A percentile compares a stretch with the other conserved stretches of the same genome.
These are phyloP conservation scores for Lepus townsendii DNA, from an alignment of 2,797 vertebrate species.

Conservation along the genomic window DNA sequence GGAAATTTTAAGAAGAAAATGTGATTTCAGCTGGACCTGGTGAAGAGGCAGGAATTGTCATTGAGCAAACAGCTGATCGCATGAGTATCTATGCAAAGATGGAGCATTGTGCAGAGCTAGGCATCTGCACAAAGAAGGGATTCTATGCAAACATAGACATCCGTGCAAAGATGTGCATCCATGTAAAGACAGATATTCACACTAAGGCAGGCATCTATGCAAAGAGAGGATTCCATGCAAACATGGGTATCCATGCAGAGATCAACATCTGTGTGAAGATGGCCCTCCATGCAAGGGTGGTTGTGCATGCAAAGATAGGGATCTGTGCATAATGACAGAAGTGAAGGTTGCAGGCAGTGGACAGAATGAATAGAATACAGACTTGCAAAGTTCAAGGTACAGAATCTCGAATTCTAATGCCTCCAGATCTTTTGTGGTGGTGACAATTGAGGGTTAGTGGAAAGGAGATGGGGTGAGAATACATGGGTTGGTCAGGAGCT, in stretches of 20 bases:
- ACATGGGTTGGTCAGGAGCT: not conserved
- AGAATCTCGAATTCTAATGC: not conserved
- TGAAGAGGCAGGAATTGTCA: not conserved
- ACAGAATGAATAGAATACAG: not conserved
- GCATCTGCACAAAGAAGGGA: fast-evolving
- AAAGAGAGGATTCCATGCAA: not conserved
- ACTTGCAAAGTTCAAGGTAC: not conserved
- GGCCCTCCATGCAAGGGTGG: not conserved
- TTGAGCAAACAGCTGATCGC: not conserved
- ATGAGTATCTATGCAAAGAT: not conserved
- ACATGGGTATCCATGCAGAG: not conserved
- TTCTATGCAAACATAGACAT: fast-evolving
- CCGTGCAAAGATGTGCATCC: not conserved
- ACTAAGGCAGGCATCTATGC: not conserved
- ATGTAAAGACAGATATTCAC: not conserved
- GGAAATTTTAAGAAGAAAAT: not conserved
- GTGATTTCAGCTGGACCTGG: no score
- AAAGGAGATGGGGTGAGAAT: not conserved
- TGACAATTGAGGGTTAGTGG: not conserved
- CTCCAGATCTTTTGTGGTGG: not conserved
- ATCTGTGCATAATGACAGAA: not conserved
- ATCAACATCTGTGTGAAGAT: not conserved
- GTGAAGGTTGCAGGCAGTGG: not conserved
- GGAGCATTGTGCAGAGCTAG: not conserved
- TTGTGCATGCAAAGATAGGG: not conserved